A percentile compares a stretch with the other conserved stretches of the same genome.
Evolutionary conservation across 2,113 vertebrate genomes (phyloP).

Genomic region (Brienomyrus longianalis): DNA sequence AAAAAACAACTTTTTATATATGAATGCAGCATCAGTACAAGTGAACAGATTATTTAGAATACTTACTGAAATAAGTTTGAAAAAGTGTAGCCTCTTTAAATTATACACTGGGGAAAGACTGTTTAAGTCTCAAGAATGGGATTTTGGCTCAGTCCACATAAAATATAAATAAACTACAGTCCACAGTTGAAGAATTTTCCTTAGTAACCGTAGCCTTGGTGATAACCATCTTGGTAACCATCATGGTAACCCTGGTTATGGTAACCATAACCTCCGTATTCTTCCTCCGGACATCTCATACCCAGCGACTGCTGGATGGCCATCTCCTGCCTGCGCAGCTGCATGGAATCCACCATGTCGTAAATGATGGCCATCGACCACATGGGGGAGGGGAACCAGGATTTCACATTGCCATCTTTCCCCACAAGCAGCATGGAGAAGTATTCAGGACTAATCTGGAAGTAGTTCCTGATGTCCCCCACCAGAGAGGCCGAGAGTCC

Average conservation of each 20-base stretch:
- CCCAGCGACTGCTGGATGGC: constrained; percentile 80
- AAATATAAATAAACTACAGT: constrained; percentile 9
- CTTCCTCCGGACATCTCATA: constrained; percentile 79
- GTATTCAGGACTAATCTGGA: constrained; percentile 79
- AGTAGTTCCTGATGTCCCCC: constrained; percentile 78
- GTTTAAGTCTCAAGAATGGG: neutral
- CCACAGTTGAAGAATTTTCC: constrained; percentile 19
- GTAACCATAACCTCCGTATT: constrained; percentile 74
- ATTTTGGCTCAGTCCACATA: neutral
- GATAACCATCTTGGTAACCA: constrained; percentile 72
- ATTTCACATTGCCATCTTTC: constrained; percentile 85
- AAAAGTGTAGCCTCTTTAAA: neutral
- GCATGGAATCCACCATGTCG: constrained; percentile 84
- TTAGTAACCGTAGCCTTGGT: constrained; percentile 75
- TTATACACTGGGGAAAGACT: neutral
- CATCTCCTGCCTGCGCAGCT: constrained; percentile 83
- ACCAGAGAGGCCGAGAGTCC: constrained; percentile 69
- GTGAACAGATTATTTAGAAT: neutral
- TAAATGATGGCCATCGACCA: constrained; percentile 86
- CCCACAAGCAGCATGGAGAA: constrained; percentile 88
- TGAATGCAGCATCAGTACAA: neutral
- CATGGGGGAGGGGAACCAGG: constrained; percentile 85
- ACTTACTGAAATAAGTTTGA: neutral
- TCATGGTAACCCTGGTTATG: constrained; percentile 73
- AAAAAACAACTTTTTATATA: neutral